phyloP scores from a whole-genome alignment of 2,888 invertebrate genomes.

The Trachelus tabidus region DNA sequence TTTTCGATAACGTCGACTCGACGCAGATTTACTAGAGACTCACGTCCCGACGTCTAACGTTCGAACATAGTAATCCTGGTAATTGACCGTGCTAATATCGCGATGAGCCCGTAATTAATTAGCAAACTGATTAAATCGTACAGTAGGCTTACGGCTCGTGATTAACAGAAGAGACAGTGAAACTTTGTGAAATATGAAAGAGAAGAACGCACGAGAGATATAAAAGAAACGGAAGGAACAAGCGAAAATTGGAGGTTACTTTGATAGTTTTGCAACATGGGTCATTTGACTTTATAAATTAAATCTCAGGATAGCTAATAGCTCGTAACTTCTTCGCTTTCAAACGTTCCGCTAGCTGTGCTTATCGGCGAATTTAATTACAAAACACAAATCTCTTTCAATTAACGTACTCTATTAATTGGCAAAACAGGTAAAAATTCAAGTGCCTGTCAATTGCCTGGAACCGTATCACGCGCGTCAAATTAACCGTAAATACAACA shows the following conservation, averaged over 20 bases:
- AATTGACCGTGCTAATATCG: conserved; percentile 48
- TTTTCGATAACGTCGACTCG: not conserved
- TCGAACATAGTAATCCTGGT: conserved; percentile 33
- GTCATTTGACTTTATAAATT: not conserved
- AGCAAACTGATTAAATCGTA: conserved; percentile 16
- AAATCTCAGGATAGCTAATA: not conserved
- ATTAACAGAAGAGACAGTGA: not conserved
- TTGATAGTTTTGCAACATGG: not conserved
- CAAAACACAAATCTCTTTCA: not conserved
- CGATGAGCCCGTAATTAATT: conserved; percentile 50
- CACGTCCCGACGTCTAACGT: not conserved
- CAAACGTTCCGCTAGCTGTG: not conserved
- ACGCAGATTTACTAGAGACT: not conserved
- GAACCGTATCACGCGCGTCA: not conserved
- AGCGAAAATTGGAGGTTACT: not conserved
- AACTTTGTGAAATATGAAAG: not conserved
- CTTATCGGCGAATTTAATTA: not conserved
- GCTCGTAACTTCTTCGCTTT: not conserved
- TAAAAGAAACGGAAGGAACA: not conserved
- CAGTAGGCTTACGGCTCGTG: not conserved
- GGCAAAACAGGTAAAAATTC: not conserved
- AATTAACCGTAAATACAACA: not conserved
- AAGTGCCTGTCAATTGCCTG: not conserved
- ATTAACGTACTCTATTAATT: not conserved
- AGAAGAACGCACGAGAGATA: not conserved